Conservation (phyloP, 2,797 vertebrate genomes). For the Lophius americanus region DNA sequence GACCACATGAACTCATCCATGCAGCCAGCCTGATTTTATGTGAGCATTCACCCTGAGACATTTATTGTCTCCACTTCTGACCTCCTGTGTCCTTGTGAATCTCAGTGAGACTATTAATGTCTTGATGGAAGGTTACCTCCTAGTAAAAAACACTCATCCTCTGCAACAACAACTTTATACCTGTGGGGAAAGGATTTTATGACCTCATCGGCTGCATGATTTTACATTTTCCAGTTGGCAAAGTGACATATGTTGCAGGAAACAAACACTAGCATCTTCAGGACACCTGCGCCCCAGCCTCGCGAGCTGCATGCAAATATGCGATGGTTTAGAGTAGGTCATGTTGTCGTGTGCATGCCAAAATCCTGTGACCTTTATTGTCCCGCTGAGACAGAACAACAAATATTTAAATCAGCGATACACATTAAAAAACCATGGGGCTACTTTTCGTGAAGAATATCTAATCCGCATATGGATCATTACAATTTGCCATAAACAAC, state of each 20-base stretch:
- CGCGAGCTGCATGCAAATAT: constrained; percentile 23
- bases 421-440: constrained; percentile 13
- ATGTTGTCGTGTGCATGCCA: constrained; percentile 10
- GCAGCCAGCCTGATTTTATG: constrained; percentile 63
- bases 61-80: constrained; percentile 64
- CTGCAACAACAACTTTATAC: constrained; percentile 77
- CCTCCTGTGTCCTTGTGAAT: constrained; percentile 71
- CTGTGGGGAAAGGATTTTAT: constrained; percentile 70
- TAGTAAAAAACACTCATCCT: constrained; percentile 70
- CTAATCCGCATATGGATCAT: constrained; percentile 32
- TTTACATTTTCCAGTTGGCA: constrained; percentile 78
- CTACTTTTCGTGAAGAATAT: constrained; percentile 24
- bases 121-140: constrained; percentile 72
- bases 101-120: constrained; percentile 60
- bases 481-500: constrained; percentile 46
- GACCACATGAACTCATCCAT: constrained; percentile 65
- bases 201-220: constrained; percentile 66
- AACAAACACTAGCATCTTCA: constrained; percentile 56
- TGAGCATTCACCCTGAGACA: constrained; percentile 58
- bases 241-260: constrained; percentile 75
- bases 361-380: constrained; percentile 26
- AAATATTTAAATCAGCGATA: not conserved
- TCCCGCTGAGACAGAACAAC: not conserved
- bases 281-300: constrained; percentile 26
- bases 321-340: constrained; percentile 12